Evolutionary conservation across 2,113 vertebrate genomes (phyloP), one percentile per base, ranked within the genome.

Genomic region (Phoenicopterus ruber): DNA sequence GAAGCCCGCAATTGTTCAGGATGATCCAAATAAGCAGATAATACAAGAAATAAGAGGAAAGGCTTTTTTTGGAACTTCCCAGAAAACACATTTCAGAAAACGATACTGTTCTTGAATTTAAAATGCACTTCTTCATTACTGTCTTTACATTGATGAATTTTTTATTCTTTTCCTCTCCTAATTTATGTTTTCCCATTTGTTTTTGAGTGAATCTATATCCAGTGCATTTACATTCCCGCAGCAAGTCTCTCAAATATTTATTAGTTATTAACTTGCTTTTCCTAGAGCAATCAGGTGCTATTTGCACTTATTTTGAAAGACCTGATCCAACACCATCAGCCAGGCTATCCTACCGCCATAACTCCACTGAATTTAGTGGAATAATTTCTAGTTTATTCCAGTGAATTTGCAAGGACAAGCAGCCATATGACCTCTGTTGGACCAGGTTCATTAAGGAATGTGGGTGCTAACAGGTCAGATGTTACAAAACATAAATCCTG

Each of bases 261-360:
- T 88, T 88, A 86, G 77, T 86, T 86, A 94, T 92, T 88, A 92
- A 94, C 84, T 72, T 84, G 16, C 10, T 82, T 91, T 94, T 85
- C 32, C 42, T 66, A 69, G 44, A 82, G 74, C 44, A 95, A 72
- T 72, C 61, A 91, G 31, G 44, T 82, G 36, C 6, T 94, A 89
- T 76, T 57, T 94, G 67, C 42, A 82, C 36, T 79, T 82, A 49
- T 24, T 92, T 78, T 74, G 77, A 92, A 90, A 87, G 44, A 71
- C 16, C 7, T 63, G 32, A 82, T 82, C 49, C 72, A 84, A 31
- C 47, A 34, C 13, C 89, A n/a, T 55, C 29, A 81, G 71, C 10
- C 38, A 7, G 2, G 6, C 5, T 61, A 38, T 44, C 2, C 0
- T 69, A 58, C 18, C 29, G 71, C 16, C 0, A 0, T 42, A 74